phyloP scores from a whole-genome alignment of 2,888 invertebrate genomes.

The Marronus borbonicus region DNA sequence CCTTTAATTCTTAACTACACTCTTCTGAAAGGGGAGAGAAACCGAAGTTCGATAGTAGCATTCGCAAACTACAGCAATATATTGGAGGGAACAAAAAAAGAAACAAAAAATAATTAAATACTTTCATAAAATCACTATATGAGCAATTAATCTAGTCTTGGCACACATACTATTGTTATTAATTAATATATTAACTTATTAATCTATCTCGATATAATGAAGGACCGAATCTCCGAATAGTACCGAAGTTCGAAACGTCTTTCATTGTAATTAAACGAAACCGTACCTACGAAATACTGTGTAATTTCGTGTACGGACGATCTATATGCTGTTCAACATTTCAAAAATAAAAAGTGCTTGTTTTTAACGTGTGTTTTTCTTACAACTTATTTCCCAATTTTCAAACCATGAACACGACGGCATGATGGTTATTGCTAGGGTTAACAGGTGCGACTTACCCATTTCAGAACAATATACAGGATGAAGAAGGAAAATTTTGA shows the following conservation, averaged over 20 bases:
- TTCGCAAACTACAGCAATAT: conserved; percentile 52
- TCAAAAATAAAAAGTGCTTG: conserved; percentile 51
- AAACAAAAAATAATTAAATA: conserved; percentile 3
- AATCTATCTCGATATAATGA: conserved; percentile 32
- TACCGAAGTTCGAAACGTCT: conserved; percentile 39
- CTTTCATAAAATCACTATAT: conserved; percentile 45
- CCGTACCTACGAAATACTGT: conserved; percentile 46
- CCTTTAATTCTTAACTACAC: conserved; percentile 22
- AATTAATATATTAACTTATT: conserved; percentile 33
- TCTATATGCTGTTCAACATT: conserved; percentile 46
- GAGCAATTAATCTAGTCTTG: conserved; percentile 53
- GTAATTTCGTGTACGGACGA: conserved; percentile 44
- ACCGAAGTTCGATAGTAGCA: conserved; percentile 32
- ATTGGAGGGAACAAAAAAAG: conserved; percentile 52
- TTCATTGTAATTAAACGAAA: conserved; percentile 24
- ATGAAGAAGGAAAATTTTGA: no score
- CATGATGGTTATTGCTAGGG: no score
- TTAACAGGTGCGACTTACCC: no score
- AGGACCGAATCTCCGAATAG: conserved; percentile 24
- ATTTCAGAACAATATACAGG: no score
- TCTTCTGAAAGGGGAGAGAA: conserved; percentile 6
- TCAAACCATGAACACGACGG: not conserved
- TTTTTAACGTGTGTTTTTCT: conserved; percentile 46
- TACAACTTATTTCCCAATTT: not conserved
- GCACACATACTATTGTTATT: conserved; percentile 48